These are phyloP conservation scores for Pristiophorus japonicus DNA, from an alignment of 2,113 vertebrate species.

Conservation along the genomic window DNA sequence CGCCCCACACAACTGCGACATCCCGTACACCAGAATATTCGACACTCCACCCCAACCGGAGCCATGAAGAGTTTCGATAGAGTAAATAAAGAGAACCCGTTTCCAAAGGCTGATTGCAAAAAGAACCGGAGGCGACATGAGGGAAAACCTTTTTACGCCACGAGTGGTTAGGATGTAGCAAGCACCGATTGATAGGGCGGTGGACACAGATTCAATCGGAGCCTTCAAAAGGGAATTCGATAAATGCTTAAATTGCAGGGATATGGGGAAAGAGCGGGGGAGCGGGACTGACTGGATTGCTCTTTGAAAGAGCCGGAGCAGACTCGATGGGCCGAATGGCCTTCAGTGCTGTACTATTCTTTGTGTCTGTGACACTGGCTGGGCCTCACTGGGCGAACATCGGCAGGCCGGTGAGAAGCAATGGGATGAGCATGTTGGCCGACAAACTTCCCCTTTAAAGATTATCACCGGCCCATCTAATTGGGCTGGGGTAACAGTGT, in stretches of 20 bases:
- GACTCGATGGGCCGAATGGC: neutral
- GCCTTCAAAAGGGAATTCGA: neutral
- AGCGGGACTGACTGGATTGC: neutral
- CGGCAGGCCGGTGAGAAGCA: neutral
- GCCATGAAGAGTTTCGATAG: neutral
- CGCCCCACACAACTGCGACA: too few species aligned
- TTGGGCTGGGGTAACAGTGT: neutral
- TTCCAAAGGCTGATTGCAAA: too few species aligned
- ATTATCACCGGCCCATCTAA: slow-evolving; percentile 5
- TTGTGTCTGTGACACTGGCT: neutral
- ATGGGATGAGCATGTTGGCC: neutral
- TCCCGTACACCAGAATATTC: too few species aligned
- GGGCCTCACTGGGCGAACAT: too few species aligned
- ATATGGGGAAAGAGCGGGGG: neutral
- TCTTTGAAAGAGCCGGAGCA: neutral
- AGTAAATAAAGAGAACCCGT: neutral
- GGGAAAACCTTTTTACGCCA: too few species aligned
- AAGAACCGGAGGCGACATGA: too few species aligned
- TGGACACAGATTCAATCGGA: neutral
- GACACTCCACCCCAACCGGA: too few species aligned
- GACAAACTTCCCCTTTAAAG: neutral
- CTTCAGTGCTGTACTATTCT: neutral
- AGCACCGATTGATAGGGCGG: neutral
- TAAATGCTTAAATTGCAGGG: neutral
- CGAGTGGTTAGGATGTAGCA: neutral